phyloP scores from a whole-genome alignment of 2,888 invertebrate species.

The Pristionchus entomophagus region DNA sequence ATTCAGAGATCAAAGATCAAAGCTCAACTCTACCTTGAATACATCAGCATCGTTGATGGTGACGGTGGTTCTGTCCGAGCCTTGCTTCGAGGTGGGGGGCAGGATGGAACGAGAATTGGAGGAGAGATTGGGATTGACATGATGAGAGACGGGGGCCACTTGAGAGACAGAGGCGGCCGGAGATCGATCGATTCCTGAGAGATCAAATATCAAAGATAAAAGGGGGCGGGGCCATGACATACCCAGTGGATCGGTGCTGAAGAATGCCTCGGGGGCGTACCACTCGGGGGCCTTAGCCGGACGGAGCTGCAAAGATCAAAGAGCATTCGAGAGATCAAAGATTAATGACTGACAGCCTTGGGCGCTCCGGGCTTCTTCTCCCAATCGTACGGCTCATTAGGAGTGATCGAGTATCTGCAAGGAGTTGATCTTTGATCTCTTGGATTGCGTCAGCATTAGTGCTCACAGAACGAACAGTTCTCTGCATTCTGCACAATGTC shows the following conservation, averaged over 20 bases:
- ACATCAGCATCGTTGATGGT: slow-evolving; percentile 5
- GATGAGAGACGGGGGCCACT: too few relatives aligned
- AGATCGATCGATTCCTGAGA: not conserved
- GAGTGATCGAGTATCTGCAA: not conserved
- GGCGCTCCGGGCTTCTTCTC: not conserved
- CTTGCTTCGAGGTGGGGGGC: not conserved
- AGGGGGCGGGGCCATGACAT: not conserved
- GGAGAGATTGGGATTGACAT: too few relatives aligned
- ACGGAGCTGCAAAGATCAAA: not conserved
- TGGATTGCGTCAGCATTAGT: too few relatives aligned
- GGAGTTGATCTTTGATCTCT: not conserved
- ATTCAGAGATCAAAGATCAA: not conserved
- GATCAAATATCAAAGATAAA: not conserved
- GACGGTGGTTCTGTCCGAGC: not conserved
- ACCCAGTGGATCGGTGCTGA: slow-evolving; percentile 7
- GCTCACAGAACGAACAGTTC: too few relatives aligned
- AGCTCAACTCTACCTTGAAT: not conserved
- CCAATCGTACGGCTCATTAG: slow-evolving; percentile 5
- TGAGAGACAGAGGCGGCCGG: not conserved
- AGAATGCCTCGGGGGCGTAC: not conserved
- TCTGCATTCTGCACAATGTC: too few relatives aligned
- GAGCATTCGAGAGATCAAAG: not conserved
- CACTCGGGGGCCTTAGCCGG: not conserved
- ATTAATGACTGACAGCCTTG: too few relatives aligned
- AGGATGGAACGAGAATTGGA: not conserved